Percentiles rank a stretch among this genome's conserved stretches.
Evolutionary conservation across 2,113 vertebrate species (phyloP).

Genomic region (Opisthocomus hoazin): DNA sequence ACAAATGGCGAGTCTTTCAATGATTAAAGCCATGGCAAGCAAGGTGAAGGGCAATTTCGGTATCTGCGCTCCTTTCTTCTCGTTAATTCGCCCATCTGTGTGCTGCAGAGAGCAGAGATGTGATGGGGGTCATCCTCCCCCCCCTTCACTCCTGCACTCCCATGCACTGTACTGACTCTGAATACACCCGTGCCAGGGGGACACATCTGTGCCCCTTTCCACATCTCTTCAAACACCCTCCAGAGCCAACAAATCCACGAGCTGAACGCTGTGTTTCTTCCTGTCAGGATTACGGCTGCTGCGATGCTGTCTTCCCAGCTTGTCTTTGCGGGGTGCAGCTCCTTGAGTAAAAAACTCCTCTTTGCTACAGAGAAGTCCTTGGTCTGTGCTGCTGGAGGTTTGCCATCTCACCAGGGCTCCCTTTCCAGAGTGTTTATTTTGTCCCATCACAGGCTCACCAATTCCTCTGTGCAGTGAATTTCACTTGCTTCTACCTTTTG

Average conservation of each 20-base stretch:
- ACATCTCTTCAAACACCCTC: background rate
- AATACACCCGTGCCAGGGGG: accelerated
- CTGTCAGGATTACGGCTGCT: accelerated
- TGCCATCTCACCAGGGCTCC: background rate
- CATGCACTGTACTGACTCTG: accelerated
- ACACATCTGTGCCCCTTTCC: background rate
- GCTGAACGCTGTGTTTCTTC: background rate
- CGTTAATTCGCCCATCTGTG: background rate
- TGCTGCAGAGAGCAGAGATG: background rate
- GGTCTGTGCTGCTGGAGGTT: background rate
- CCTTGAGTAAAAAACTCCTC: background rate
- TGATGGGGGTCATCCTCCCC: background rate
- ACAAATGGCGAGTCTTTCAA: background rate
- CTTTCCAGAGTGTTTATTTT: background rate
- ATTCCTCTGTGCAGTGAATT: background rate
- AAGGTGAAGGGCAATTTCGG: accelerated
- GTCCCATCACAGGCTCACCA: background rate
- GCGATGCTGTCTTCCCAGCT: accelerated
- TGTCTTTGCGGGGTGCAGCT: background rate
- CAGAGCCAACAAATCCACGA: background rate
- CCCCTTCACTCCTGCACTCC: background rate
- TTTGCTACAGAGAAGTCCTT: background rate
- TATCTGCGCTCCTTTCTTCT: background rate
- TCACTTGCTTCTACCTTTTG: background rate
- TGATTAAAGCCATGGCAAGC: background rate